Percentiles rank a stretch among this genome's conserved stretches.
These are phyloP conservation scores for Rotaria magnacalcarata DNA, from an alignment of 2,888 invertebrate genomes.

Conservation along the genomic window DNA sequence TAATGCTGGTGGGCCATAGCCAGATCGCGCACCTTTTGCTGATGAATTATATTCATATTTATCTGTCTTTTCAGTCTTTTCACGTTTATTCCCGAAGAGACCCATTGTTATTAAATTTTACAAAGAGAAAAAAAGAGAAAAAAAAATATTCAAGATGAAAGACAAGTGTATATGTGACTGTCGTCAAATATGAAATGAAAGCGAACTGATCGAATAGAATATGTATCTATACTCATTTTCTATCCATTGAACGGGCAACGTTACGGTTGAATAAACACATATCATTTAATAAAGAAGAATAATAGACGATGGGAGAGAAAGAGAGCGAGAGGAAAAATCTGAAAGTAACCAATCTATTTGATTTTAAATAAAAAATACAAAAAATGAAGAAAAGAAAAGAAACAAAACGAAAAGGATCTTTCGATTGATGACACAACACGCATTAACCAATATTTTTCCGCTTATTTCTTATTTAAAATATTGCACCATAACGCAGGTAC, in stretches of 20 bases:
- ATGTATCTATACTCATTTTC: conserved; percentile 7
- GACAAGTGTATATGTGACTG: neutral
- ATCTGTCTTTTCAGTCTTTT: conserved; percentile 6
- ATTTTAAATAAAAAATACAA: neutral
- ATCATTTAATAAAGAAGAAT: neutral
- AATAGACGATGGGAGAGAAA: neutral
- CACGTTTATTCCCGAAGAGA: conserved; percentile 25
- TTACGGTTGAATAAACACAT: neutral
- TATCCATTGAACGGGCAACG: conserved; percentile 4
- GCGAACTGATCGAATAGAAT: conserved; percentile 20
- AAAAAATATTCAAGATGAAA: neutral
- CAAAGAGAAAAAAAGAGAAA: too few relatives aligned
- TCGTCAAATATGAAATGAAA: conserved; percentile 22
- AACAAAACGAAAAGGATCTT: neutral
- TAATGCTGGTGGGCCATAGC: neutral
- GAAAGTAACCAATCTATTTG: neutral
- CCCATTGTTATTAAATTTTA: neutral
- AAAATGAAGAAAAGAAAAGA: neutral
- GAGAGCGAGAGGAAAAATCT: neutral
- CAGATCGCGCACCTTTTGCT: neutral
- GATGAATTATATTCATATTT: conserved; percentile 24
- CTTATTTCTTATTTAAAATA: neutral
- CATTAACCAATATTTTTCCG: conserved; percentile 15
- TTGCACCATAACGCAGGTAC: neutral
- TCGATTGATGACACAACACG: neutral